Conservation (phyloP, 1,140 invertebrate species). For the Diachasma alloeum region DNA sequence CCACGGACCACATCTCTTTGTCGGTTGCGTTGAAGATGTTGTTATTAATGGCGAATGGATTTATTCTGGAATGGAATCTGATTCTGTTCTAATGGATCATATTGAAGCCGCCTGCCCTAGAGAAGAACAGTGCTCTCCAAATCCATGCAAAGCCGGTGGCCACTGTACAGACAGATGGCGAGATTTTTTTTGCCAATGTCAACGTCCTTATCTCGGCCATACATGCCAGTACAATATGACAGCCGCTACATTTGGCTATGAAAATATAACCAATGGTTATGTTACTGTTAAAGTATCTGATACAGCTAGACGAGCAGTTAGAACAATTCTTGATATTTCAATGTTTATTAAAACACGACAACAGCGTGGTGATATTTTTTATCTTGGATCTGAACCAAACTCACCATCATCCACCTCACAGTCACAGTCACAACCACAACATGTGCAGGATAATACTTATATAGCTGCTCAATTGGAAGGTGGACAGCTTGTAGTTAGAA, state of each 20-base stretch:
- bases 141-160: constrained; percentile 87
- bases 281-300: constrained; percentile 77
- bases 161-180: constrained; percentile 90
- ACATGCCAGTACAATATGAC: constrained; percentile 90
- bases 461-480: constrained; percentile 80
- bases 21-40: constrained; percentile 92
- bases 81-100: constrained; percentile 62
- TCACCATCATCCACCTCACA: constrained; percentile 47
- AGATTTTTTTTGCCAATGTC: constrained; percentile 85
- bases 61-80: constrained; percentile 44
- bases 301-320: constrained; percentile 73
- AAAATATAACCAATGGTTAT: constrained; percentile 77
- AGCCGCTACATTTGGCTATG: constrained; percentile 90
- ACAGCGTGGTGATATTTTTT: constrained; percentile 85
- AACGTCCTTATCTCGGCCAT: constrained; percentile 84
- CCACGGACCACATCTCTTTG: constrained; percentile 78
- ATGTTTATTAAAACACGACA: constrained; percentile 92
- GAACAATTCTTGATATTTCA: constrained; percentile 85
- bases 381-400: constrained; percentile 78
- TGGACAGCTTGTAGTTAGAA: constrained; percentile 79
- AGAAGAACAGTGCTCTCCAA: constrained; percentile 81
- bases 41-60: constrained; percentile 83
- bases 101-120: constrained; percentile 79
- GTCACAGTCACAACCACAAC: no score
- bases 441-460: constrained; percentile 75